Conservation (phyloP, 2,113 vertebrate species). For the Callionymus lyra region DNA sequence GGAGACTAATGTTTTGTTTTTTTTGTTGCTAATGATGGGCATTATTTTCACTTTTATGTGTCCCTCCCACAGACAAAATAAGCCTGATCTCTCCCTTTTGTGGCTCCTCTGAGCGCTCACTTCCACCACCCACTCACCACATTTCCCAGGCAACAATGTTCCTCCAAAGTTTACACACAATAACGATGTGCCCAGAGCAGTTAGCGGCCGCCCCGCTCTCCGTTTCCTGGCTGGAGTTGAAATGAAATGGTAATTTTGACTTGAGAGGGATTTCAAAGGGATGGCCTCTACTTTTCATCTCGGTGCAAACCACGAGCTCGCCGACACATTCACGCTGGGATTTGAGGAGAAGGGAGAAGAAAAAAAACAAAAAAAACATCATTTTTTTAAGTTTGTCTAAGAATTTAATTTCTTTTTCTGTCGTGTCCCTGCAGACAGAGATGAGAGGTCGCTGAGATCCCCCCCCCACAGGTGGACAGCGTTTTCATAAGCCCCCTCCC, state of each 20-base stretch:
- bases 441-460: conserved; percentile 50
- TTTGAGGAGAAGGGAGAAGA: conserved; percentile 20
- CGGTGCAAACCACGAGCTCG: conserved; percentile 59
- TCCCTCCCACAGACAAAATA: conserved; percentile 69
- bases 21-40: conserved; percentile 65
- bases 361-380: conserved; percentile 34
- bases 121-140: conserved; percentile 73
- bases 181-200: conserved; percentile 72
- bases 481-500: conserved; percentile 61
- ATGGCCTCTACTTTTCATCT: conserved; percentile 69
- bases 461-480: conserved; percentile 55
- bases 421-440: conserved; percentile 45
- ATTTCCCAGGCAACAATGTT: conserved; percentile 72
- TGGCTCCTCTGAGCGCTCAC: conserved; percentile 71
- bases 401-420: conserved; percentile 44
- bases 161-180: conserved; percentile 74
- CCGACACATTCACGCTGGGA: conserved; percentile 62
- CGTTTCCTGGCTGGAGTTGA: conserved; percentile 71
- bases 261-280: conserved; percentile 75
- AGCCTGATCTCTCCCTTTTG: conserved; percentile 69
- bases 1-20: conserved; percentile 67
- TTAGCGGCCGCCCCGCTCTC: conserved; percentile 61
- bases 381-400: conserved; percentile 57
- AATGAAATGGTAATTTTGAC: conserved; percentile 78
- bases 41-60: conserved; percentile 70